Conservation (phyloP, 2,113 vertebrate genomes). For the Peromyscus polionotus region DNA sequence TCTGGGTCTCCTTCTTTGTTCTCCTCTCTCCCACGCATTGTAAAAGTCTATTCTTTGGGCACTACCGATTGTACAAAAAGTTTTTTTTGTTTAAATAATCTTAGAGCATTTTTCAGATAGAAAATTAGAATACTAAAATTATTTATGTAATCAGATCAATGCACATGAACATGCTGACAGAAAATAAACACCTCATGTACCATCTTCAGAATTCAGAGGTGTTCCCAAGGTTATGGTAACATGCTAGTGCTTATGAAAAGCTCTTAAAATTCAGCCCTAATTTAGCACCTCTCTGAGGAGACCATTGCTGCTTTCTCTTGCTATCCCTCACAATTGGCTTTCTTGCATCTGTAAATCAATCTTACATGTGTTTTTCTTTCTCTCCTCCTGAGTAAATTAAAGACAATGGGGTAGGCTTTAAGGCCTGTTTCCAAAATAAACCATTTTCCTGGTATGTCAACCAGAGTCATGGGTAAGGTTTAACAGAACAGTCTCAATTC, state of each 20-base stretch:
- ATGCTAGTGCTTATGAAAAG: neutral
- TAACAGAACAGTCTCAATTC: neutral
- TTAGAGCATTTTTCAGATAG: constrained; percentile 49
- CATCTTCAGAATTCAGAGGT: constrained; percentile 59
- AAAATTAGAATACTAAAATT: constrained; percentile 66
- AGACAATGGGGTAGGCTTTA: neutral
- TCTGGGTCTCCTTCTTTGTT: neutral
- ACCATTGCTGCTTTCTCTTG: neutral
- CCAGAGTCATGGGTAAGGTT: neutral
- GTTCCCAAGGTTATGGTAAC: constrained; percentile 34
- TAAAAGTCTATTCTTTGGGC: constrained; percentile 68
- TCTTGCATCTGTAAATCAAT: constrained; percentile 1
- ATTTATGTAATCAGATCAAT: constrained; percentile 49
- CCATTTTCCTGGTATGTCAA: constrained; percentile 3
- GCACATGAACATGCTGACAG: constrained; percentile 34
- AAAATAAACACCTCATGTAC: constrained; percentile 55
- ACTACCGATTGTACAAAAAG: constrained; percentile 44
- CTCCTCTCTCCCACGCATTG: neutral
- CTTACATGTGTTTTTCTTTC: constrained; percentile 40
- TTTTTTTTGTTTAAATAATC: neutral
- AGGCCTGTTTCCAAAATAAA: neutral
- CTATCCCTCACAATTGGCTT: neutral
- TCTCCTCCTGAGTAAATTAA: neutral
- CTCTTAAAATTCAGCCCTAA: constrained; percentile 45
- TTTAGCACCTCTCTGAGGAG: constrained; percentile 4